These are phyloP conservation scores for Synergus gifuensis DNA, from an alignment of 2,888 invertebrate species.

Conservation along the genomic window DNA sequence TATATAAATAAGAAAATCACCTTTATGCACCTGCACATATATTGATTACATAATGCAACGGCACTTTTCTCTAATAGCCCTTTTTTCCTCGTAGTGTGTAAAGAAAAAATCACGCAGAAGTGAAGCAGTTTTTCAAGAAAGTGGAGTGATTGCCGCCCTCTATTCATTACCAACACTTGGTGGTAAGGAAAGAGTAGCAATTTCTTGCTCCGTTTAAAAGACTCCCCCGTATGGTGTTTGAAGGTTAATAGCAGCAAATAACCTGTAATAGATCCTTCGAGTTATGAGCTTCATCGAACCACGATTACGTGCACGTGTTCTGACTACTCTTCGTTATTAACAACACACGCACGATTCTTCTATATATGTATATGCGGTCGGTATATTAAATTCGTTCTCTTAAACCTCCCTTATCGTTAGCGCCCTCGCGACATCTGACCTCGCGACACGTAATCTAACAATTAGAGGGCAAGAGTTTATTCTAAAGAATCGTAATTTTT, in stretches of 20 bases:
- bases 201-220: not conserved
- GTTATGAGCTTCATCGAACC: slow-evolving; percentile 2
- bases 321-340: not conserved
- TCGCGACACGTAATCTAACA: slow-evolving; percentile 71
- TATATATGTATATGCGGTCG: slow-evolving; percentile 42
- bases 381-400: slow-evolving; percentile 65
- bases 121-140: not conserved
- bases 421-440: slow-evolving; percentile 56
- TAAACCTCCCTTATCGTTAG: slow-evolving; percentile 63
- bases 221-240: not conserved
- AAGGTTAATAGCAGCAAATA: slow-evolving; percentile 10
- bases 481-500: slow-evolving; percentile 53
- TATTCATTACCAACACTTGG: not conserved
- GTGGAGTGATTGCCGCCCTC: not conserved
- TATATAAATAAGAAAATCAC: not conserved
- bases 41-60: not conserved
- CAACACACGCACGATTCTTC: slow-evolving; percentile 47
- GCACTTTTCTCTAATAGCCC: not conserved
- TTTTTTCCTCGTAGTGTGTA: not conserved
- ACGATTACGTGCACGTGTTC: slow-evolving; percentile 12
- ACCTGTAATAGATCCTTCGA: not conserved
- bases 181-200: not conserved
- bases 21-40: not conserved
- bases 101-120: not conserved
- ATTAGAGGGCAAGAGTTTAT: slow-evolving; percentile 64